These are phyloP conservation scores for Chironomus riparius DNA, from an alignment of 2,888 invertebrate species.

Conservation along the genomic window DNA sequence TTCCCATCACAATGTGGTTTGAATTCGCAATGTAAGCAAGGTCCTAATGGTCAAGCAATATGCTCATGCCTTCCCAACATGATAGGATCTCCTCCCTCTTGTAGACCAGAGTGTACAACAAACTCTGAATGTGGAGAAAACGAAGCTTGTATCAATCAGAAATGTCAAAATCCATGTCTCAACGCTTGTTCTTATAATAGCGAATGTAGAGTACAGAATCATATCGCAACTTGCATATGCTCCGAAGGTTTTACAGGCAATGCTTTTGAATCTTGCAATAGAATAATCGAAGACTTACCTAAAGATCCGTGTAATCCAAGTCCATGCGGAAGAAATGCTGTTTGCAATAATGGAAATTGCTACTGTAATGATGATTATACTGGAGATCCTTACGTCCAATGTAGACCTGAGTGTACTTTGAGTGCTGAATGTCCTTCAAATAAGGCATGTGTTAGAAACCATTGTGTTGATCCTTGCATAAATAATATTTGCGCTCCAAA, in stretches of 20 bases:
- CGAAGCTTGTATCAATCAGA: slow-evolving; percentile 65
- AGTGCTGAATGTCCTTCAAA: slow-evolving; percentile 59
- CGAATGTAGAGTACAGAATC: slow-evolving; percentile 52
- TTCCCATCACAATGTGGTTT: slow-evolving; percentile 65
- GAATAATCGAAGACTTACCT: slow-evolving; percentile 27
- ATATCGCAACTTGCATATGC: slow-evolving; percentile 57
- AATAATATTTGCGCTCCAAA: slow-evolving; percentile 58
- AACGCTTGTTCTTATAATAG: slow-evolving; percentile 63
- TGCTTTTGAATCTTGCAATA: slow-evolving; percentile 50
- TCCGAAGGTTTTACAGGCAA: slow-evolving; percentile 52
- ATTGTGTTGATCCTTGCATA: slow-evolving; percentile 62
- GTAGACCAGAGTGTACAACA: slow-evolving; percentile 68
- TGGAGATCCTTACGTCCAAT: slow-evolving; percentile 60
- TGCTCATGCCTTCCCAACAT: slow-evolving; percentile 67
- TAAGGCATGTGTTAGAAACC: slow-evolving; percentile 60
- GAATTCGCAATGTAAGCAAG: slow-evolving; percentile 62
- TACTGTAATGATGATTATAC: slow-evolving; percentile 56
- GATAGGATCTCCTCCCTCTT: slow-evolving; percentile 66
- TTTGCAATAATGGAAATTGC: slow-evolving; percentile 59
- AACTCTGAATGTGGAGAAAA: slow-evolving; percentile 65
- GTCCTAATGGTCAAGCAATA: slow-evolving; percentile 56
- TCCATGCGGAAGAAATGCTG: slow-evolving; percentile 63
- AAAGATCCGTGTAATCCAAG: slow-evolving; percentile 57
- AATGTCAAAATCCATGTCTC: slow-evolving; percentile 69
- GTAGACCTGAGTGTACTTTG: slow-evolving; percentile 61